phyloP scores from a whole-genome alignment of 2,888 invertebrate species.

The Caenorhabditis imperialis region DNA sequence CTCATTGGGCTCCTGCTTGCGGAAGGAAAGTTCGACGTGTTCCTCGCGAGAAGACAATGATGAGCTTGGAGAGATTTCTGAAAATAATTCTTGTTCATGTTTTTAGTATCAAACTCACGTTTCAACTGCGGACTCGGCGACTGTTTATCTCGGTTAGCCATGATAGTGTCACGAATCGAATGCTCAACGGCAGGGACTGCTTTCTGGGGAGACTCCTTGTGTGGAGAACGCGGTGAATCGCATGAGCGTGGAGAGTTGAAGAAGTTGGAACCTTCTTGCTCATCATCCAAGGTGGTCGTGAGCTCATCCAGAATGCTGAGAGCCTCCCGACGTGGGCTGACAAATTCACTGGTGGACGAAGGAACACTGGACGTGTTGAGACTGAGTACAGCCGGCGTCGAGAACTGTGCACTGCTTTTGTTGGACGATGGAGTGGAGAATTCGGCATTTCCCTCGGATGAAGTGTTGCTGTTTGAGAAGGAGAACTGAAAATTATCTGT shows the following conservation, averaged over 20 bases:
- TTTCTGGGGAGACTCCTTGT: conserved; percentile 3
- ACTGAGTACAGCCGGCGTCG: conserved; percentile 29
- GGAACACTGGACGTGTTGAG: conserved; percentile 23
- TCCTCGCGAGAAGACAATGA: conserved; percentile 12
- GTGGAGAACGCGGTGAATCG: conserved; percentile 16
- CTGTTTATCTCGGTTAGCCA: conserved; percentile 20
- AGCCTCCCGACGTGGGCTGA: conserved; percentile 68
- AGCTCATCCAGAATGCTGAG: conserved; percentile 75
- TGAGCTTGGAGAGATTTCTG: conserved; percentile 20
- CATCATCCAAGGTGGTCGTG: conserved; percentile 67
- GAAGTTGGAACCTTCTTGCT: conserved; percentile 44
- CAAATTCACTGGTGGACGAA: conserved; percentile 25
- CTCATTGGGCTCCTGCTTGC: conserved; percentile 25
- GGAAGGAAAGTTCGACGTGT: conserved; percentile 24
- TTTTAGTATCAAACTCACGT: conserved; percentile 12
- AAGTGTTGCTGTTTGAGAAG: conserved; percentile 43
- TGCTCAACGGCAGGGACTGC: conserved; percentile 3
- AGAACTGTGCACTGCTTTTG: conserved; percentile 18
- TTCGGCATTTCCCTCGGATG: conserved; percentile 21
- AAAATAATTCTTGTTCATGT: background rate
- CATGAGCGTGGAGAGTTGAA: conserved; percentile 29
- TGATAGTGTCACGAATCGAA: conserved; percentile 37
- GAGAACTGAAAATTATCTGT: conserved; percentile 29
- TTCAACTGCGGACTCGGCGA: conserved; percentile 28
- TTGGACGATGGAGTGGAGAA: conserved; percentile 33